phyloP scores from a whole-genome alignment of 2,113 vertebrate genomes.

The Sturnira hondurensis region DNA sequence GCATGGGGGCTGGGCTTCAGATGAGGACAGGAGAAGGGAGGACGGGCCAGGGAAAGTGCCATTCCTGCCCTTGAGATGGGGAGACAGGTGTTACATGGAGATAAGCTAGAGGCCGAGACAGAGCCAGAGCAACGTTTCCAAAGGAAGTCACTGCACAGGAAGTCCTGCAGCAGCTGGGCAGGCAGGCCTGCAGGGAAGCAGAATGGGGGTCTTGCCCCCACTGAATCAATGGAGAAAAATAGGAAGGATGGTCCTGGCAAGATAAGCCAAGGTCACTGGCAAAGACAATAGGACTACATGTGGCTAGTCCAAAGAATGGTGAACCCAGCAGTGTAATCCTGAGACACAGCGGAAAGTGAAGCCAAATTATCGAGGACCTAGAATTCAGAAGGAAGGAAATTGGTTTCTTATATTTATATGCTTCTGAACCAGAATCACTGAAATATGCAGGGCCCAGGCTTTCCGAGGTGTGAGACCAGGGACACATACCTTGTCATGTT shows the following conservation, averaged over 20 bases:
- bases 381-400: not conserved
- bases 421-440: not conserved
- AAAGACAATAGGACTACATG: accelerated
- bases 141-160: not conserved
- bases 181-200: not conserved
- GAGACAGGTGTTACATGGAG: not conserved
- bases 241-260: not conserved
- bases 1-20: not conserved
- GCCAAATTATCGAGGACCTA: not conserved
- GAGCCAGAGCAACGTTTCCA: not conserved
- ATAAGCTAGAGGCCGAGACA: not conserved
- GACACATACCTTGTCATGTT: not conserved
- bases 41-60: not conserved
- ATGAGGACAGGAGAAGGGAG: not conserved
- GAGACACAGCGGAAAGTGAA: not conserved
- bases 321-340: no score
- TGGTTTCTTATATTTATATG: not conserved
- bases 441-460: not conserved
- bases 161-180: no score
- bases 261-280: not conserved
- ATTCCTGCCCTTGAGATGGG: not conserved
- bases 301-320: not conserved
- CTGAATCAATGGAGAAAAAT: not conserved
- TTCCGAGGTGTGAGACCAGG: not conserved
- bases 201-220: not conserved